A percentile compares a stretch with the other conserved stretches of the same genome.
phyloP scores from a whole-genome alignment of 2,113 vertebrate species.

The Carassius carassius region DNA sequence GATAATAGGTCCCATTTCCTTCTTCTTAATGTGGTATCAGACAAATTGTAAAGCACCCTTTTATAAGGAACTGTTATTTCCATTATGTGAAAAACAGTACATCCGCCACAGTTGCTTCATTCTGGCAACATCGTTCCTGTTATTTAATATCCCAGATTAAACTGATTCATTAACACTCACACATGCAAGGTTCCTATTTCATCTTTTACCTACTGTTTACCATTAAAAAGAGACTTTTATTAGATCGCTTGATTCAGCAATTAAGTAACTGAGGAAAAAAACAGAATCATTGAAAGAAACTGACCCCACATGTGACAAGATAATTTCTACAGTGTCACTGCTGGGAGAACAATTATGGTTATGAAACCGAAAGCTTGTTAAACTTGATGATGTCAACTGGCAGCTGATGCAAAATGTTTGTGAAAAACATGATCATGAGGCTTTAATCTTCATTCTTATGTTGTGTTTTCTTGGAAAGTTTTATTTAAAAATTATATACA shows the following conservation, averaged over 20 bases:
- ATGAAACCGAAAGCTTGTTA: background rate
- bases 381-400: background rate
- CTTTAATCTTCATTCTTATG: background rate
- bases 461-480: background rate
- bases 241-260: background rate
- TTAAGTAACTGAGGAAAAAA: background rate
- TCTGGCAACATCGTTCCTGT: background rate
- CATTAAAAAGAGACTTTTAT: background rate
- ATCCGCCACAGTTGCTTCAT: background rate
- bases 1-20: background rate
- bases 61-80: constrained; percentile 23
- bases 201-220: background rate
- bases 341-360: background rate
- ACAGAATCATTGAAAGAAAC: background rate
- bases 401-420: background rate
- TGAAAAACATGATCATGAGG: background rate
- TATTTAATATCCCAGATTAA: background rate
- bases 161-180: background rate
- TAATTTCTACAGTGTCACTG: background rate
- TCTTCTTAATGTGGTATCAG: background rate
- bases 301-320: background rate
- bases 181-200: background rate
- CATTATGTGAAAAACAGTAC: background rate
- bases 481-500: too few species aligned
- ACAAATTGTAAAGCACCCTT: background rate